Evolutionary conservation across 2,113 vertebrate species (phyloP).

Genomic region (Ia io): DNA sequence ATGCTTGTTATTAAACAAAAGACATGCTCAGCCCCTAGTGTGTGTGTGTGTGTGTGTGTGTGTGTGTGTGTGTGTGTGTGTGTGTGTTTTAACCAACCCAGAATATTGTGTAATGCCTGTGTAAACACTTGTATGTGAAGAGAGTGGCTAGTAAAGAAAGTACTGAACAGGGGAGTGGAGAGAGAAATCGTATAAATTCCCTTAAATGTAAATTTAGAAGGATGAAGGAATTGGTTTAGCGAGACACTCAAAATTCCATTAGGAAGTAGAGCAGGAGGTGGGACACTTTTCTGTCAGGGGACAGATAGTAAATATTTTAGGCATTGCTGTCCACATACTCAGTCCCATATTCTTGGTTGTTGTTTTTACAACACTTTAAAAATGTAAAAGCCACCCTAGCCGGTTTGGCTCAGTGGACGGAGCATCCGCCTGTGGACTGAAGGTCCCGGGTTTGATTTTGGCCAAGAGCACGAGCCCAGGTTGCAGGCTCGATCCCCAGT

Average conservation of each 20-base stretch:
- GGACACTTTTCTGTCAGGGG: not conserved
- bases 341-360: not conserved
- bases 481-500: no score
- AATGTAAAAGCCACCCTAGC: not conserved
- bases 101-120: conserved; percentile 31
- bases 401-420: no score
- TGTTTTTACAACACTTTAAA: conserved; percentile 28
- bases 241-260: conserved; percentile 6
- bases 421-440: no score
- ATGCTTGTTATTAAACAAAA: conserved; percentile 11
- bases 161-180: not conserved
- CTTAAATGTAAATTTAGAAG: conserved; percentile 17
- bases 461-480: no score
- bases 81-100: not conserved
- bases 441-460: no score
- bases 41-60: no score
- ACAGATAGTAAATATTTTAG: conserved; percentile 5
- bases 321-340: not conserved
- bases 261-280: not conserved
- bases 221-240: not conserved
- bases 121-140: not conserved
- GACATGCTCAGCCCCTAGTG: not conserved
- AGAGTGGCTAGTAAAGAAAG: conserved; percentile 15
- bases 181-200: not conserved
- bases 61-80: no score